Evolutionary conservation across 2,113 vertebrate genomes (phyloP).

Genomic region (Pleuronectes platessa): DNA sequence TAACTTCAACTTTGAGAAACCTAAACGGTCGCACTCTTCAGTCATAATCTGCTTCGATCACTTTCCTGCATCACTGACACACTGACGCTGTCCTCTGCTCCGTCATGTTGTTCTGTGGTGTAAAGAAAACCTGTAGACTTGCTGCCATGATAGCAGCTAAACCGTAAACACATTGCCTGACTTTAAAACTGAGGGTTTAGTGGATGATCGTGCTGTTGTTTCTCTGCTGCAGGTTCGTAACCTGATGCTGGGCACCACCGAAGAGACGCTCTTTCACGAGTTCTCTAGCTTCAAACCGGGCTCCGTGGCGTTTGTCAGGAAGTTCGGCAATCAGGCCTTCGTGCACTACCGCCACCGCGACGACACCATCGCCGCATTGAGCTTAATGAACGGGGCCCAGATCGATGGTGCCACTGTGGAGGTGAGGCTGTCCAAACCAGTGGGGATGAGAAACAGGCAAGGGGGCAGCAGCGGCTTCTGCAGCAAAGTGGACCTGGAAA

Average conservation of each 20-base stretch:
- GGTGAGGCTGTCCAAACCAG: conserved; percentile 92
- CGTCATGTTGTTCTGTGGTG: no score
- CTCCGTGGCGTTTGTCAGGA: conserved; percentile 93
- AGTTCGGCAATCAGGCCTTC: conserved; percentile 94
- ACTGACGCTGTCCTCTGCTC: not conserved
- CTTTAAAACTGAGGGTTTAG: no score
- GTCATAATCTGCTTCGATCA: no score
- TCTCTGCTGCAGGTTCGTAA: conserved; percentile 83
- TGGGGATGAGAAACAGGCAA: conserved; percentile 80
- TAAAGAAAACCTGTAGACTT: no score
- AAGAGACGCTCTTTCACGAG: conserved; percentile 89
- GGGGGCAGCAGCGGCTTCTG: not conserved
- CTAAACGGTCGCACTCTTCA: not conserved
- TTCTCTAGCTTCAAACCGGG: conserved; percentile 92
- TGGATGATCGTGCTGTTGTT: not conserved
- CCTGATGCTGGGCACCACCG: conserved; percentile 91
- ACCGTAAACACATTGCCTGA: no score
- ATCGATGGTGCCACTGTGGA: conserved; percentile 92
- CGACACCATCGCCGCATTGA: conserved; percentile 89
- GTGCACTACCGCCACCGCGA: conserved; percentile 92
- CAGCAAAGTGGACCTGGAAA: conserved; percentile 15
- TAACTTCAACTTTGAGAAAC: not conserved
- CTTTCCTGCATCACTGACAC: no score
- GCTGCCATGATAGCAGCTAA: no score
- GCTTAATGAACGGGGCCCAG: conserved; percentile 87